Conservation (phyloP, 2,113 vertebrate species). For the Euleptes europaea region DNA sequence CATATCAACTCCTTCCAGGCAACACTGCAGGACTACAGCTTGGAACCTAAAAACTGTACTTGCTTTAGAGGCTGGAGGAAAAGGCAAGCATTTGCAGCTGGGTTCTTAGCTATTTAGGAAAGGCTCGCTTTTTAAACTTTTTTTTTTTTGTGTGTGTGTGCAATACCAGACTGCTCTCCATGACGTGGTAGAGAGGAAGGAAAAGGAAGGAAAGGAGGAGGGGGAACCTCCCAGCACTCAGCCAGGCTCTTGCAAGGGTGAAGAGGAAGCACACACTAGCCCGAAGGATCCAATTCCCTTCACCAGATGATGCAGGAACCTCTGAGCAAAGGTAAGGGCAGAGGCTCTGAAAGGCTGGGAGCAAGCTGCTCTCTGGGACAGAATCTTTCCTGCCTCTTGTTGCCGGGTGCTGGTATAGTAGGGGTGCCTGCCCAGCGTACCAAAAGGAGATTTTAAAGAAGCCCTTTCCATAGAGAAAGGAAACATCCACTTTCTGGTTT, state of each 20-base stretch:
- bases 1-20: neutral
- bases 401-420: neutral
- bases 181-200: constrained; percentile 54
- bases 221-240: constrained; percentile 35
- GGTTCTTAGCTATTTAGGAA: neutral
- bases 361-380: neutral
- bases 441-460: neutral
- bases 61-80: neutral
- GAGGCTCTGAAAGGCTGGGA: accelerated
- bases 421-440: neutral
- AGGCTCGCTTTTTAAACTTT: neutral
- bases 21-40: neutral
- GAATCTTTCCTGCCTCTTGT: neutral
- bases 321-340: neutral
- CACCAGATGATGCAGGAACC: constrained; percentile 33
- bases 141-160: too few species aligned
- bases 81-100: too few species aligned
- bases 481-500: constrained; percentile 14
- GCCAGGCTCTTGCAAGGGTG: constrained; percentile 43
- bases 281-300: neutral
- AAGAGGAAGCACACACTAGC: constrained; percentile 1
- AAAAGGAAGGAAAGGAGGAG: constrained; percentile 47
- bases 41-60: neutral
- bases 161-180: neutral
- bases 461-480: neutral